Base-by-base conservation (phyloP, 2,797 vertebrate genomes). In the Phalanger gymnotis region DNA sequence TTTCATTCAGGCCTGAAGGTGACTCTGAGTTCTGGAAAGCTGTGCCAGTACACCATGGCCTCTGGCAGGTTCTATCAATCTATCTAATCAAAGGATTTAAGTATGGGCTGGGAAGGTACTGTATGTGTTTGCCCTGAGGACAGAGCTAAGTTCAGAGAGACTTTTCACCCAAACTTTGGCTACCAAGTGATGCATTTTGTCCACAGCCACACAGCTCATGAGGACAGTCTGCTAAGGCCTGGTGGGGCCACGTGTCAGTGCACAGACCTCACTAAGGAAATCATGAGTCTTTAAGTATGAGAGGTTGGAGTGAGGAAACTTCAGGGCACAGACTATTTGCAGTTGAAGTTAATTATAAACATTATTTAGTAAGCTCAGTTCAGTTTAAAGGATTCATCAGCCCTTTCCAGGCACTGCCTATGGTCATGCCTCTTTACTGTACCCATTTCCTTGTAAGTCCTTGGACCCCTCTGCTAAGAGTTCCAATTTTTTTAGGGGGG, bases 391-490 rank as follows among this genome's bases (percentile, higher is more conserved):
- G 34, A 92, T 53, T 81, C 25, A 73, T 40, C n/a, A 34, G n/a
- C 52, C 92, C 91, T 93, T 94, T 53, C 92, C 30, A 91, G 90
- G 31, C 52, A 47, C 10, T 94, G 94, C 92, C 57, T 92, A 61
- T 91, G 25, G 7, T 89, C 6, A 0, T 91, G 56, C 81, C 19
- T 81, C 66, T 81, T 47, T 47, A 5, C 19, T 81, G n/a, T 81
- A 19, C 47, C n/a, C 66, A 81, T 81, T 81, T 81, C 25, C 12
- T 1, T 52, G 10, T 19, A 92, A 53, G 13, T 61, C 73, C 96
- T 89, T 93, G 30, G 55, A 53, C 94, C 96, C 94, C 53, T 95
- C 58, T 93, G 95, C 91, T 12, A 90, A 91, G 40, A 93, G 53
- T 95, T 97, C n/a, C n/a, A n/a, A n/a, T n/a, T n/a, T n/a, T n/a